Evolutionary conservation across 2,797 vertebrate genomes (phyloP).

Genomic region (Nannoperca australis): DNA sequence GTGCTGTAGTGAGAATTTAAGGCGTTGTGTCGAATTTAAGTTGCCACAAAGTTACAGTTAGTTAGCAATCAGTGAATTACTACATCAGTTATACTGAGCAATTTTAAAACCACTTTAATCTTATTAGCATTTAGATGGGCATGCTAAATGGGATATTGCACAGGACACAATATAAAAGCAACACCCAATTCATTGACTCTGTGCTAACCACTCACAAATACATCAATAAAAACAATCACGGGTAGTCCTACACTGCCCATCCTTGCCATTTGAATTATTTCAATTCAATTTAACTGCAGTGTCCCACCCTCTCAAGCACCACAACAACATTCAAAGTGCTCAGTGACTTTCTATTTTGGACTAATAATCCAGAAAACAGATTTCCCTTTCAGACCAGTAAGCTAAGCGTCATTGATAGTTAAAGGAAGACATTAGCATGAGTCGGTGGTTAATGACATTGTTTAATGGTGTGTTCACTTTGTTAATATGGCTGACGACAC

Average conservation of each 20-base stretch:
- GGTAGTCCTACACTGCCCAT: conserved; percentile 67
- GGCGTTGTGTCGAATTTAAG: conserved; percentile 56
- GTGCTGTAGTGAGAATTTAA: conserved; percentile 30
- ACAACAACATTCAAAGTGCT: conserved; percentile 75
- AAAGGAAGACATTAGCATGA: conserved; percentile 92
- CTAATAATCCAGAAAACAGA: conserved; percentile 90
- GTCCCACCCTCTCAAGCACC: conserved; percentile 71
- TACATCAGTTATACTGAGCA: conserved; percentile 71
- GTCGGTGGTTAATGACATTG: conserved; percentile 95
- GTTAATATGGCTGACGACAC: conserved; percentile 85
- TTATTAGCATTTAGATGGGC: conserved; percentile 86
- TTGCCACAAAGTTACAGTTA: conserved; percentile 75
- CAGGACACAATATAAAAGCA: conserved; percentile 78
- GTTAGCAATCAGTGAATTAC: conserved; percentile 78
- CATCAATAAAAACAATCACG: conserved; percentile 79
- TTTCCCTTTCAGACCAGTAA: conserved; percentile 91
- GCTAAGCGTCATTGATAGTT: conserved; percentile 93
- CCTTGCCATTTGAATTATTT: conserved; percentile 84
- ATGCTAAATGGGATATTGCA: conserved; percentile 79
- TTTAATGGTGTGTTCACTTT: conserved; percentile 87
- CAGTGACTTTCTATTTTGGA: conserved; percentile 82
- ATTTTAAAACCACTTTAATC: conserved; percentile 76
- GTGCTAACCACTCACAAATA: conserved; percentile 77
- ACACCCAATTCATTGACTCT: conserved; percentile 77
- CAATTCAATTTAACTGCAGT: conserved; percentile 83